Percentiles rank a stretch among this genome's conserved stretches.
Evolutionary conservation across 2,113 vertebrate species (phyloP).

Genomic region (Ctenodactylus gundi): DNA sequence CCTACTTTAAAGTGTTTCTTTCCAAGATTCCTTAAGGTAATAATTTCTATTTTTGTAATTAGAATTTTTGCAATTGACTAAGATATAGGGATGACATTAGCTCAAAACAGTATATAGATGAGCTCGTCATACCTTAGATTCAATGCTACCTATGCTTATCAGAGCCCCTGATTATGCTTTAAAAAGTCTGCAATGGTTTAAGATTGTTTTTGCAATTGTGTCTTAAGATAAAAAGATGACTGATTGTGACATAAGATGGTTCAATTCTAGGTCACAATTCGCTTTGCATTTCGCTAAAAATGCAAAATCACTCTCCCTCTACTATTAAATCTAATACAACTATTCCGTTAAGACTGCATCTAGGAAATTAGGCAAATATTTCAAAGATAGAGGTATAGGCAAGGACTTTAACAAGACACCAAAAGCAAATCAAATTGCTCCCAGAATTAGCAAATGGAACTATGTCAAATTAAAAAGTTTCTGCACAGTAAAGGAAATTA

Average conservation of each 20-base stretch:
- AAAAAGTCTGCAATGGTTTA: not conserved
- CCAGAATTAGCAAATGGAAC: too few species aligned
- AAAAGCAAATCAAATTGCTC: too few species aligned
- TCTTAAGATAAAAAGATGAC: not conserved
- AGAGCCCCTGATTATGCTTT: not conserved
- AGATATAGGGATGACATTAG: not conserved
- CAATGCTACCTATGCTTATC: not conserved
- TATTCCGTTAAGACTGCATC: not conserved
- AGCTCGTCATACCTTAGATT: not conserved
- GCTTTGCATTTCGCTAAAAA: not conserved
- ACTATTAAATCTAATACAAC: not conserved
- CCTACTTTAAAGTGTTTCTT: not conserved
- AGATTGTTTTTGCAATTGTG: not conserved
- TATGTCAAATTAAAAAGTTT: too few species aligned
- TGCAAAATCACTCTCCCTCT: not conserved
- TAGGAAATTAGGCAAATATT: too few species aligned
- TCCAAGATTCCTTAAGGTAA: not conserved
- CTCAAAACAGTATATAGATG: not conserved
- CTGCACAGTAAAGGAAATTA: too few species aligned
- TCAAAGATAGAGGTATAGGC: too few species aligned
- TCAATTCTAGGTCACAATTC: not conserved
- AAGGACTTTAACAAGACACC: too few species aligned
- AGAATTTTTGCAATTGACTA: not conserved
- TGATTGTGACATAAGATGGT: not conserved
- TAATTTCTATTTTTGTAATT: not conserved